Conservation (phyloP, 2,113 vertebrate genomes). For the Ariopsis seemanni region DNA sequence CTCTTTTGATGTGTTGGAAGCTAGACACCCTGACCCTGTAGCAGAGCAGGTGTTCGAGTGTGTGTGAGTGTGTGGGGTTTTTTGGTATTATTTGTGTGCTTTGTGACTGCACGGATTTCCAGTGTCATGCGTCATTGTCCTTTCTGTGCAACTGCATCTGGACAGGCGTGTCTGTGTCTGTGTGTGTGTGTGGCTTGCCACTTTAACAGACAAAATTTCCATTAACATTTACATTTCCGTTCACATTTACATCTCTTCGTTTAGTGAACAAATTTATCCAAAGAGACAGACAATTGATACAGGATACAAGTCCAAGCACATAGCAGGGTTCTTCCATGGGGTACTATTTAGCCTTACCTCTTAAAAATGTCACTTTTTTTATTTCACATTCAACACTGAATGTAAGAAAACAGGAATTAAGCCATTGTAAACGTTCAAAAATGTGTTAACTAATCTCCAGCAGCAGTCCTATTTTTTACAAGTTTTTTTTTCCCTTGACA, state of each 20-base stretch:
- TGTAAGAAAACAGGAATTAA: neutral
- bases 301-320: neutral
- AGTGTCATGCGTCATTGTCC: conserved; percentile 8
- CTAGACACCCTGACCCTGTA: conserved; percentile 64
- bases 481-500: neutral
- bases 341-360: neutral
- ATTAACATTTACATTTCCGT: conserved; percentile 11
- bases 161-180: conserved; percentile 44
- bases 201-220: conserved; percentile 22
- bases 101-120: conserved; percentile 41
- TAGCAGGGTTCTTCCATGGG: neutral
- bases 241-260: conserved; percentile 1
- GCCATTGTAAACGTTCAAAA: too few species aligned
- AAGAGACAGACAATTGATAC: neutral
- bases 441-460: neutral
- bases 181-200: conserved; percentile 17
- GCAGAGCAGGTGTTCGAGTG: conserved; percentile 68
- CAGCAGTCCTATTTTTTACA: neutral
- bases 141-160: conserved; percentile 13
- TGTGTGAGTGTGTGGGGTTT: conserved; percentile 25
- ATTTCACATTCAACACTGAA: neutral
- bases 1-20: conserved; percentile 68
- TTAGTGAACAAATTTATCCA: neutral
- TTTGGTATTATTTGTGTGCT: conserved; percentile 24
- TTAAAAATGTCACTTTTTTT: neutral